Evolutionary conservation across 2,113 vertebrate species (phyloP), one percentile per base, ranked within the genome.

Genomic region (Agapornis roseicollis): DNA sequence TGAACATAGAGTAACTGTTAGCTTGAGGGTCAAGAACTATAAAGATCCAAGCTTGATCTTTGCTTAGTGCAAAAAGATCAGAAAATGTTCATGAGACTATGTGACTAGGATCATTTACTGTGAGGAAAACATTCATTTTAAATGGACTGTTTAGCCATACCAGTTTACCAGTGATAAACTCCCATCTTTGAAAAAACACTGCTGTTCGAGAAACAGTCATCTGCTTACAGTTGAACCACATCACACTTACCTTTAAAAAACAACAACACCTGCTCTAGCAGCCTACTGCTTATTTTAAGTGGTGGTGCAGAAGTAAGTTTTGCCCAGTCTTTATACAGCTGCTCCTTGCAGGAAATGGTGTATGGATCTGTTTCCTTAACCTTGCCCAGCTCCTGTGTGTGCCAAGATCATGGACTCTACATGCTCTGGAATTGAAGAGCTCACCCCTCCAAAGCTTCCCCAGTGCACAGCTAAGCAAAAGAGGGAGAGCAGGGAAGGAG

Each of bases 381-480:
- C 42, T 71, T 81, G 28, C 31, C 53, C 0, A 1, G 28, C 53
- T 88, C 35, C 35, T 0, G 2, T 20, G 13, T 0, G 2, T 81
- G 61, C 86, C 87, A 46, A 41, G 41, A 68, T 7, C 39, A 9
- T 0, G 3, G 22, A 22, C 14, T 24, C 28, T 27, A 65, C 29
- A 1, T 22, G 72, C 33, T 52, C 65, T 81, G 92, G 60, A 84
- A 76, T 4, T 19, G 69, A 60, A 72, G 65, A 58, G 9, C 14
- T 92, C n/a, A 2, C 14, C 23, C 33, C 23, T 82, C 20, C 56
- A 42, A 44, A 46, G 19, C 52, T 49, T 46, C 56, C 74, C 37
- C 0, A 1, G 39, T 0, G 0, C 49, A 44, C 9, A 29, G 39
- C 39, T 85, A 66, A 63, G 37, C 1, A 2, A 72, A 10, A 66